A percentile compares a stretch with the other conserved stretches of the same genome.
Evolutionary conservation across 2,113 vertebrate species (phyloP).

Genomic region (Sapayoa aenigma): DNA sequence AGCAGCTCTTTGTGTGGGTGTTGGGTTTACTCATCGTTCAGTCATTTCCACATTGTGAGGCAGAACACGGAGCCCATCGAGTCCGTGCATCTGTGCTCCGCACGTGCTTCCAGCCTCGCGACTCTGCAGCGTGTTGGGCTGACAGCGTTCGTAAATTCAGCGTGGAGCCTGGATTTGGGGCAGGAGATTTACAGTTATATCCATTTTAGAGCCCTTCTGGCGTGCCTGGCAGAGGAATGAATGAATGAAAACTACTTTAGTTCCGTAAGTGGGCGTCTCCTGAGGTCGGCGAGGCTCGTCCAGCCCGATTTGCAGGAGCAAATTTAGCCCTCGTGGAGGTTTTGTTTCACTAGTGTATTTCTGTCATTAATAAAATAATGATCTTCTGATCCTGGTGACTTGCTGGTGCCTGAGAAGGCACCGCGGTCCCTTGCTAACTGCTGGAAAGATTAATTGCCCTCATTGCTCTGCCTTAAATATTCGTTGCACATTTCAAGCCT

Average conservation of each 20-base stretch:
- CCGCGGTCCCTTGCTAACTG: not conserved
- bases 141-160: not conserved
- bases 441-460: not conserved
- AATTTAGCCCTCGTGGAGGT: not conserved
- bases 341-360: not conserved
- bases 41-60: not conserved
- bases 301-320: not conserved
- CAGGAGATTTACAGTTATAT: not conserved
- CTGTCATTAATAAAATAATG: not conserved
- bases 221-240: accelerated
- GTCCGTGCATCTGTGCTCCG: not conserved
- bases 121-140: not conserved
- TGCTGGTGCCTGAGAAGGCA: not conserved
- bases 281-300: not conserved
- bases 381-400: too few relatives aligned
- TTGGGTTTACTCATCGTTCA: not conserved
- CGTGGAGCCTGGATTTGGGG: not conserved
- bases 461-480: not conserved
- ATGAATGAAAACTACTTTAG: not conserved
- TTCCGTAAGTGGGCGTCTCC: not conserved
- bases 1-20: not conserved
- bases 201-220: not conserved
- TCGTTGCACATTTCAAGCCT: not conserved
- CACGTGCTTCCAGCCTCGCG: accelerated
- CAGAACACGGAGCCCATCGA: not conserved